phyloP scores from a whole-genome alignment of 1,140 invertebrate genomes.

The Drosophila navojoa region DNA sequence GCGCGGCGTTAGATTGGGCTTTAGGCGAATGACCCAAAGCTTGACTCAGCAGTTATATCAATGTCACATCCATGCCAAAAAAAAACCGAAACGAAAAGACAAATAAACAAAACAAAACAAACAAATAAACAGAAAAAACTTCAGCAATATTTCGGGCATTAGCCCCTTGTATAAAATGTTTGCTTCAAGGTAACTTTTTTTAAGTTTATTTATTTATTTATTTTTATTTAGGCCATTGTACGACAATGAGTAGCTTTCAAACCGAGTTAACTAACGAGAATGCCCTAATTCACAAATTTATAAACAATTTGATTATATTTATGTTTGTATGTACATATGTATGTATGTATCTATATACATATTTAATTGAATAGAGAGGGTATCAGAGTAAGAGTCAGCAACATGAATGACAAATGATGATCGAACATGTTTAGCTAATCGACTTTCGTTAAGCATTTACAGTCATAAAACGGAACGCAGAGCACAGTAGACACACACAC shows the following conservation, averaged over 20 bases:
- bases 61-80: conserved; percentile 58
- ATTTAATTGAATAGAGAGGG: too few species aligned
- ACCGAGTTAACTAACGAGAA: neutral
- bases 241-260: conserved; percentile 36
- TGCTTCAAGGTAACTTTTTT: conserved; percentile 51
- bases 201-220: conserved; percentile 13
- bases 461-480: neutral
- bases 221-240: conserved; percentile 43
- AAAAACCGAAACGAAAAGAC: conserved; percentile 11
- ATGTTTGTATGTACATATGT: too few species aligned
- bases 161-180: conserved; percentile 44
- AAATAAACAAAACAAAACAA: conserved; percentile 40
- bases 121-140: conserved; percentile 32
- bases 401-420: neutral
- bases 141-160: conserved; percentile 46
- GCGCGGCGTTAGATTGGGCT: conserved; percentile 7
- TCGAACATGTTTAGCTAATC: conserved; percentile 1
- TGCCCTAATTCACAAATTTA: conserved; percentile 15
- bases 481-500: conserved; percentile 9
- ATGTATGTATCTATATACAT: too few species aligned
- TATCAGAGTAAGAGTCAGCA: too few species aligned
- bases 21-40: conserved; percentile 65
- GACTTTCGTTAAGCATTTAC: neutral
- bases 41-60: conserved; percentile 71
- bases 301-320: neutral